Evolutionary conservation across 2,888 invertebrate genomes (phyloP).

Genomic region (Tipula vernalis): DNA sequence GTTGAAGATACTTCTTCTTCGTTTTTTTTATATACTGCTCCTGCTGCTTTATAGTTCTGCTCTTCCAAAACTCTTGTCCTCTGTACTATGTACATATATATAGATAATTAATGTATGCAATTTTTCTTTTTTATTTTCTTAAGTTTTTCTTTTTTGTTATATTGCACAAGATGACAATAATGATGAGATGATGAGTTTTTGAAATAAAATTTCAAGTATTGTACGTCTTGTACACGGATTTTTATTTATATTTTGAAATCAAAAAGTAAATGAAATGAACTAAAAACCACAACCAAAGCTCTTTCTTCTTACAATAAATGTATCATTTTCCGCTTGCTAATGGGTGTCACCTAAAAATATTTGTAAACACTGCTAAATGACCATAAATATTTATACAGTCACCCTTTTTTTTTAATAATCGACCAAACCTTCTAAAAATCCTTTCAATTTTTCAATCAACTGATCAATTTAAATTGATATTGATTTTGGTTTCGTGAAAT

Average conservation of each 20-base stretch:
- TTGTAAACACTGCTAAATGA: background rate
- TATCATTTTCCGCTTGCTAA: background rate
- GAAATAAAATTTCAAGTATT: background rate
- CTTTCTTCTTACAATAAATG: background rate
- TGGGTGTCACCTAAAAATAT: background rate
- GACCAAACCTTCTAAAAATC: background rate
- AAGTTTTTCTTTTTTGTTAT: background rate
- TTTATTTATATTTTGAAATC: background rate
- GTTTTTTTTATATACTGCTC: background rate
- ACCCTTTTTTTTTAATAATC: background rate
- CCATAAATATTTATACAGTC: background rate
- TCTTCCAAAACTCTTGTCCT: background rate
- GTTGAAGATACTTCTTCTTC: background rate
- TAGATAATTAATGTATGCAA: background rate
- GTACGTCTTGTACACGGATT: background rate
- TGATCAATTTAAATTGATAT: constrained; percentile 4
- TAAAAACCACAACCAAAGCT: background rate
- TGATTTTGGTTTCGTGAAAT: background rate
- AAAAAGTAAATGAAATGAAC: background rate
- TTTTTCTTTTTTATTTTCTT: background rate
- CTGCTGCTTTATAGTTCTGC: background rate
- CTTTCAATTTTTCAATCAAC: background rate
- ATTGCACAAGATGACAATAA: constrained; percentile 4
- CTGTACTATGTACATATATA: background rate
- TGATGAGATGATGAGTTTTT: background rate